These are phyloP conservation scores for Fukomys damarensis DNA, from an alignment of 2,113 vertebrate species.

Conservation along the genomic window DNA sequence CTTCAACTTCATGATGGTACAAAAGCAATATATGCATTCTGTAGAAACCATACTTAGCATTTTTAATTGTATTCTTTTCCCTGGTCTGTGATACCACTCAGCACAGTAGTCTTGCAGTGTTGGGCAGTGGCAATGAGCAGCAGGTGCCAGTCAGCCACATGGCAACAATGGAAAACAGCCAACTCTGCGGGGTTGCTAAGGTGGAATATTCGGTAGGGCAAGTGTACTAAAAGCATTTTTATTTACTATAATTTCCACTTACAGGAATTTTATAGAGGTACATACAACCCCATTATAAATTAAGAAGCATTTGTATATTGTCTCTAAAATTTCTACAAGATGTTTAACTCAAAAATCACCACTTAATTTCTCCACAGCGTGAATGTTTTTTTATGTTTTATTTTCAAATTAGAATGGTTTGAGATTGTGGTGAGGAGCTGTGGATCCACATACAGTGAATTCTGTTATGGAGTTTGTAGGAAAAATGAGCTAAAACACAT, in stretches of 20 bases:
- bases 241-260: not conserved
- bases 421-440: not conserved
- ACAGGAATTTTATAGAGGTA: not conserved
- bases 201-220: not conserved
- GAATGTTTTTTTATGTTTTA: not conserved
- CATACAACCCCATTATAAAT: not conserved
- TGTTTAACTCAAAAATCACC: constrained; percentile 26
- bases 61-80: too few relatives aligned
- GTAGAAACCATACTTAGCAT: not conserved
- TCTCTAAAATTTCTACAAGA: not conserved
- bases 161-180: not conserved
- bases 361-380: not conserved
- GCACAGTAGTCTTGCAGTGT: not conserved
- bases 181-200: not conserved
- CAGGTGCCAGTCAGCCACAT: too few relatives aligned
- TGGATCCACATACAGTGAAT: not conserved
- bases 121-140: not conserved
- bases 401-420: constrained; percentile 36
- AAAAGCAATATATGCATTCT: not conserved
- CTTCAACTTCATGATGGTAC: not conserved
- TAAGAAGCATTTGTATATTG: not conserved
- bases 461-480: not conserved
- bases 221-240: not conserved
- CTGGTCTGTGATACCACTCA: too few relatives aligned
- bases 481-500: constrained; percentile 38